Conservation (phyloP, 2,888 invertebrate species). For the Julus scandinavius region DNA sequence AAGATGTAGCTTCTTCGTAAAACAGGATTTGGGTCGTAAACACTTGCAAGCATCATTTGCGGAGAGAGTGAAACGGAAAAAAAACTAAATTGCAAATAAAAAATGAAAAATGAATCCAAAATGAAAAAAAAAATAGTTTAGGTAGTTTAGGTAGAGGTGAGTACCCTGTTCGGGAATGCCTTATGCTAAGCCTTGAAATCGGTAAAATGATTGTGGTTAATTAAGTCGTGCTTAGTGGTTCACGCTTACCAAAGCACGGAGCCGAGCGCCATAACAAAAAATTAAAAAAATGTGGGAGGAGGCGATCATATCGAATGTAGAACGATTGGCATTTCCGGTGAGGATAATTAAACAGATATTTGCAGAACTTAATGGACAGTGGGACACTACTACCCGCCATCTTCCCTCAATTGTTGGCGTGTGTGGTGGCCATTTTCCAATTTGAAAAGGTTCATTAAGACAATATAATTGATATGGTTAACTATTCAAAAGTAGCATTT, state of each 20-base stretch:
- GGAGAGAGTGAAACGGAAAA: not conserved
- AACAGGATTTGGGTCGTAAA: not conserved
- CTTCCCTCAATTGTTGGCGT: not conserved
- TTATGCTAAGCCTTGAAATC: not conserved
- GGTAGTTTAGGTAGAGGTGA: not conserved
- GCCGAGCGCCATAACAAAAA: not conserved
- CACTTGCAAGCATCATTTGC: not conserved
- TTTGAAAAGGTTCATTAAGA: not conserved
- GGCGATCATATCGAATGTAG: not conserved
- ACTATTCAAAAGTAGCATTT: no score
- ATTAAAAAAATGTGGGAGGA: not conserved
- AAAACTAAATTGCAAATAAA: not conserved
- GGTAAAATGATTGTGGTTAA: conserved; percentile 14
- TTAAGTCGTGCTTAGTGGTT: conserved; percentile 43
- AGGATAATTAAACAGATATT: not conserved
- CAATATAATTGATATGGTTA: no score
- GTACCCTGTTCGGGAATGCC: conserved; percentile 20
- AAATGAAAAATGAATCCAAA: conserved; percentile 15
- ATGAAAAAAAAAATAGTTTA: not conserved
- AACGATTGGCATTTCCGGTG: not conserved
- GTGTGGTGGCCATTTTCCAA: not conserved
- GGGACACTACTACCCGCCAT: not conserved
- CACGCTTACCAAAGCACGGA: not conserved
- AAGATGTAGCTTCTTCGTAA: not conserved
- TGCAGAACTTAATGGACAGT: not conserved